phyloP scores from a whole-genome alignment of 2,888 invertebrate species.

The Tachina grossa region DNA sequence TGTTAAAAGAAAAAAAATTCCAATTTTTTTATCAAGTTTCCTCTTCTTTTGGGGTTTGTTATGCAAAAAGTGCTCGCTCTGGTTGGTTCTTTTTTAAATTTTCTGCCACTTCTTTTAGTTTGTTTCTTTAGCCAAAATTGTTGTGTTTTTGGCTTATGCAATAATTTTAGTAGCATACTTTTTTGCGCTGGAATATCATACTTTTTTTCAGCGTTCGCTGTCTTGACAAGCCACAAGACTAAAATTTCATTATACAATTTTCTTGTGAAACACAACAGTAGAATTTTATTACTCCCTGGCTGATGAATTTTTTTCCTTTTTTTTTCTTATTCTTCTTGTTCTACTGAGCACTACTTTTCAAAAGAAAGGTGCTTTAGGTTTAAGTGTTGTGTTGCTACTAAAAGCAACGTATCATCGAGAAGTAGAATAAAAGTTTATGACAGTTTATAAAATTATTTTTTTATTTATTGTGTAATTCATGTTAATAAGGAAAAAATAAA shows the following conservation, averaged over 20 bases:
- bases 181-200: slow-evolving; percentile 6
- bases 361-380: not conserved
- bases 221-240: slow-evolving; percentile 63
- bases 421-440: not conserved
- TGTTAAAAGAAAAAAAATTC: not conserved
- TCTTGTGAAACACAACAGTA: slow-evolving; percentile 59
- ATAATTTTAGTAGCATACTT: slow-evolving; percentile 56
- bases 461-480: not conserved
- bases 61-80: slow-evolving; percentile 55
- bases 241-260: slow-evolving; percentile 69
- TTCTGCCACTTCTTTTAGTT: slow-evolving; percentile 41
- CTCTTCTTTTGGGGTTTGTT: slow-evolving; percentile 32
- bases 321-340: not conserved
- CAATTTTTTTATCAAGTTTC: not conserved
- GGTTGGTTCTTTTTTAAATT: slow-evolving; percentile 26
- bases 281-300: slow-evolving; percentile 60
- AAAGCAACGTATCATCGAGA: not conserved
- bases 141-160: slow-evolving; percentile 68
- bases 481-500: not conserved
- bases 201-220: slow-evolving; percentile 3
- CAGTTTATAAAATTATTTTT: not conserved
- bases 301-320: not conserved
- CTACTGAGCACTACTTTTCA: slow-evolving; percentile 6
- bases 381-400: slow-evolving; percentile 1
- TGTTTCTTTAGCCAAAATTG: slow-evolving; percentile 62